Conservation (phyloP, 2,797 vertebrate species). For the Sebastiscus albofasciatus region DNA sequence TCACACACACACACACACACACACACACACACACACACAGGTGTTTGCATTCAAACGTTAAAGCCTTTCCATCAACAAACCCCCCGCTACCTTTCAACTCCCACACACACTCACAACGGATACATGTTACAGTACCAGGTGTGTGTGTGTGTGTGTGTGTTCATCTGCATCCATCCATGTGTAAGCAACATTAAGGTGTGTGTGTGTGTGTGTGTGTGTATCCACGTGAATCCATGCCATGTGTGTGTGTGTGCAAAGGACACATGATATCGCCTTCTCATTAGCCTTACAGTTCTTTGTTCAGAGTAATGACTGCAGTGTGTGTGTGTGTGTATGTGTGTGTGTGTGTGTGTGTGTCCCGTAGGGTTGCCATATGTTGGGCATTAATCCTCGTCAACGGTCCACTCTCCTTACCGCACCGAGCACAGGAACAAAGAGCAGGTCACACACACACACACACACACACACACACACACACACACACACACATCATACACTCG, state of each 20-base stretch:
- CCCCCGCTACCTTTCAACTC: conserved; percentile 55
- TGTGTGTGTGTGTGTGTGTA: neutral
- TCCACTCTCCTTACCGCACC: conserved; percentile 73
- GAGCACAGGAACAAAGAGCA: conserved; percentile 76
- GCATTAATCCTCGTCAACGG: conserved; percentile 81
- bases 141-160: conserved; percentile 37
- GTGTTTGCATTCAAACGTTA: conserved; percentile 65
- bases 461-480: conserved; percentile 28
- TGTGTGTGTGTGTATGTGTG: conserved; percentile 43
- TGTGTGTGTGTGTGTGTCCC: conserved; percentile 65
- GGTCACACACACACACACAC: conserved; percentile 61
- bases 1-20: conserved; percentile 28
- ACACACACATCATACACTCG: neutral
- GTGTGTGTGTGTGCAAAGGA: conserved; percentile 45
- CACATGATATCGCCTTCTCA: conserved; percentile 77
- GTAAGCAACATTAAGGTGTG: conserved; percentile 50
- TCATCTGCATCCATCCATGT: conserved; percentile 60
- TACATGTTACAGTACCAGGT: conserved; percentile 54
- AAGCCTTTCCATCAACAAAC: conserved; percentile 66
- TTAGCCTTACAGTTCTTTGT: conserved; percentile 77
- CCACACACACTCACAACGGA: conserved; percentile 31
- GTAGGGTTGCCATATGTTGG: conserved; percentile 82
- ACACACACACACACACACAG: conserved; percentile 49
- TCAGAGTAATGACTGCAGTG: conserved; percentile 73
- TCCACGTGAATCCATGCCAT: conserved; percentile 38